Evolutionary conservation across 2,797 vertebrate species (phyloP), one percentile per base, ranked within the genome.

Genomic region (Danio aesculapii): DNA sequence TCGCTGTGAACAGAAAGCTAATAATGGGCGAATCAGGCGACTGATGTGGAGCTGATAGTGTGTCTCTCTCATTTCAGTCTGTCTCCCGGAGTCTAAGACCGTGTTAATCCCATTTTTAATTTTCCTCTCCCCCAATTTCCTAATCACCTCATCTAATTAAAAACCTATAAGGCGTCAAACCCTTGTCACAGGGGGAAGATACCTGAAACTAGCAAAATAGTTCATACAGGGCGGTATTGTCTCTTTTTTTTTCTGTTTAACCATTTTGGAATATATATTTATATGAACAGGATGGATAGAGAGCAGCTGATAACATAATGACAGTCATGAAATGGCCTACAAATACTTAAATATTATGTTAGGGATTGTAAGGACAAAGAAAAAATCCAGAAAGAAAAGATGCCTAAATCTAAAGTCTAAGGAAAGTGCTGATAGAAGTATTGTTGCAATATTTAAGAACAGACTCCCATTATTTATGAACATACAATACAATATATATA

Each of bases 71-170:
- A 64, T 83, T 84, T 67, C 17, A 69, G 62, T 84, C 78, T 86
- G 88, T 88, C 87, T 87, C 87, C 87, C 68, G 69, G 76, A 80
- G 86, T 70, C 90, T 88, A 88, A 87, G 81, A 88, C 88, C 87
- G 79, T 80, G 87, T 86, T 93, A 92, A 94, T 94, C 90, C 88
- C 64, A 83, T 68, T 86, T 90, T 91, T 88, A 89, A 89, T 91
- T 91, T 90, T 84, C 74, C 78, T 77, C 75, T 66, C 67, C 70
- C 47, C 50, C 75, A 70, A 84, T 84, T 89, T 83, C 87, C 83
- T 90, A 90, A 92, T 92, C 90, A 86, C 71, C 83, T 39, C 69
- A 91, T 91, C 89, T 91, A 88, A 92, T 93, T 91, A 91, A 90
- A 91, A 91, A 84, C 61, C 19, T 71, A 73, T 19, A 39, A 67